These are phyloP conservation scores for Hydractinia echinata DNA, from an alignment of 30 jellyfish, hydroid and myxozoan genomes.

Conservation along the genomic window DNA sequence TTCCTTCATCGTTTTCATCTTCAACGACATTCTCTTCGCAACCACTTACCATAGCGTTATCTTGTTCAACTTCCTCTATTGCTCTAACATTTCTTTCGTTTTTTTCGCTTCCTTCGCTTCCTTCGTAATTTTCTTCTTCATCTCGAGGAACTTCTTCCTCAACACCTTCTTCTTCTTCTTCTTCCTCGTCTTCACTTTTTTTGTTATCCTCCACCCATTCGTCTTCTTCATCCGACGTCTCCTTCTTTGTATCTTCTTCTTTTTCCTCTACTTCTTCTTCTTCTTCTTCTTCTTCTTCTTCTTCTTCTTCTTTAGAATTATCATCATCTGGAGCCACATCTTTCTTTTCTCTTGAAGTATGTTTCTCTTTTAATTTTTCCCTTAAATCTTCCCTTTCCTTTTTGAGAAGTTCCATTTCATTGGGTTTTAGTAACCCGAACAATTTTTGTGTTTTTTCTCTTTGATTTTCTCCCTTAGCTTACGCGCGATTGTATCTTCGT, in stretches of 20 bases:
- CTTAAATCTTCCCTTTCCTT: constrained; percentile 29
- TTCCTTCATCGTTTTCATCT: constrained; percentile 6
- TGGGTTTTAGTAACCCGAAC: constrained; percentile 31
- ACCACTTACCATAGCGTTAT: background rate
- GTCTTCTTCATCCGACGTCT: constrained; percentile 19
- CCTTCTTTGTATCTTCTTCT: background rate
- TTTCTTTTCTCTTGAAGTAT: background rate
- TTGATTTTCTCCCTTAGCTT: constrained; percentile 31
- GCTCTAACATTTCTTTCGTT: too few relatives aligned
- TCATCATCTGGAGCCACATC: background rate
- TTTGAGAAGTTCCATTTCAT: background rate
- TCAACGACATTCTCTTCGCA: constrained; percentile 15
- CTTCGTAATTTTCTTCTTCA: constrained; percentile 4
- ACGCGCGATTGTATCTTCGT: constrained; percentile 35
- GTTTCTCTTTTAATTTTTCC: constrained; percentile 4
- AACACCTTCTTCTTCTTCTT: background rate
- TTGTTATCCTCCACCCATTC: constrained; percentile 18
- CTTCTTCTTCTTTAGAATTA: background rate
- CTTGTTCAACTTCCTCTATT: background rate
- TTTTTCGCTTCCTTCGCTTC: background rate
- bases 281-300: background rate
- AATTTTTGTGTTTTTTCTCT: constrained; percentile 36
- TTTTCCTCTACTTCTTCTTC: background rate
- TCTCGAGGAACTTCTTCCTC: background rate
- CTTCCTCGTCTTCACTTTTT: background rate